Conservation (phyloP, 2,797 vertebrate genomes). For the Hoplostethus mediterraneus region DNA sequence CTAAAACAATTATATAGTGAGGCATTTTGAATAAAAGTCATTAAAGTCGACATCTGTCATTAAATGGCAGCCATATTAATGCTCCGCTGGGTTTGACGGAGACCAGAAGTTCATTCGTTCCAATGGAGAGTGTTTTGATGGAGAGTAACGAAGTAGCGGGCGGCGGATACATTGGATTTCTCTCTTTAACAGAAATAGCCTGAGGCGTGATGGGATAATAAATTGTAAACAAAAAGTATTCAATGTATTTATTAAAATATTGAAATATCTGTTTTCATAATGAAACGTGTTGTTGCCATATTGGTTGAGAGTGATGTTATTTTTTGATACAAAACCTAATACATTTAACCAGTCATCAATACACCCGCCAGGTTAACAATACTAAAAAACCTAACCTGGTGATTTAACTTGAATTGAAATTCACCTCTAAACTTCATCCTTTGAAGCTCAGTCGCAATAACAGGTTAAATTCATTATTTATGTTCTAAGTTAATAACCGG, state of each 20-base stretch:
- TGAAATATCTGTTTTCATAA: too few relatives aligned
- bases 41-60: conserved; percentile 3
- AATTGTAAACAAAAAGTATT: conserved; percentile 16
- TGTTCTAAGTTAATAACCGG: too few relatives aligned
- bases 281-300: too few relatives aligned
- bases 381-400: too few relatives aligned
- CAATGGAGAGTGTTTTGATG: conserved; percentile 23
- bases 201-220: conserved; percentile 5
- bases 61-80: conserved; percentile 45
- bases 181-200: conserved; percentile 30
- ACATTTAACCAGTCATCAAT: too few relatives aligned
- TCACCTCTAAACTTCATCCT: too few relatives aligned
- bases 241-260: neutral
- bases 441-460: too few relatives aligned
- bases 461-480: too few relatives aligned
- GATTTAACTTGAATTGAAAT: too few relatives aligned
- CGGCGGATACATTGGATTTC: conserved; percentile 26
- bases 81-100: conserved; percentile 47
- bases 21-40: conserved; percentile 43
- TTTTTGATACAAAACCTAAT: too few relatives aligned
- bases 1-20: conserved; percentile 38
- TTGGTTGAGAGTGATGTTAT: too few relatives aligned
- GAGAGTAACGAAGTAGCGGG: conserved; percentile 20
- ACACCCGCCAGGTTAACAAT: too few relatives aligned
- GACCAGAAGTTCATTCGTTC: conserved; percentile 45